Evolutionary conservation across 2,888 invertebrate species (phyloP), one percentile per base, ranked within the genome.

Genomic region (Protodeltote pygarga): DNA sequence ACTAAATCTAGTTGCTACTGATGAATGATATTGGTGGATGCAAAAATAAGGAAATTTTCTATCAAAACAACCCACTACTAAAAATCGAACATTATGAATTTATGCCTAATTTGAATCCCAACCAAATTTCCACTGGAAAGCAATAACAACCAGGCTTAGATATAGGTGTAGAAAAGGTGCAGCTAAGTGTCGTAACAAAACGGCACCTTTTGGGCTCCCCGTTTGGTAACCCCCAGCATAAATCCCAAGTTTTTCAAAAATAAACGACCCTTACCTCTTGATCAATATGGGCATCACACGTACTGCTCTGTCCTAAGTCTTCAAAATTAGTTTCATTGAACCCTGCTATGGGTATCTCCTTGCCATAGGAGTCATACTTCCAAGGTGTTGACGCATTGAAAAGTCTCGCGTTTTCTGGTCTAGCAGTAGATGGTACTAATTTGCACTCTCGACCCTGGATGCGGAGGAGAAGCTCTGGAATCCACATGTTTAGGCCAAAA

Each of bases 381-480:
- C 94, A 85, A 1, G 80, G 68, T 0, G 67, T 44, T 0, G 77
- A 77, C 0, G 79, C 71, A 46, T 87, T 87, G 27, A 80, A 76
- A 3, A 85, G 69, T 31, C 63, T 71, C 0, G 79, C 76, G 78
- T 73, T 89, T 63, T 55, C 86, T 33, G 72, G 89, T 69, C 34
- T 48, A 1, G 64, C 79, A 74, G 53, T 81, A 2, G 64, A 42
- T 2, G 59, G 62, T 68, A 69, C 92, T 75, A 73, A 92, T 87
- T 44, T 73, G 65, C 91, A 91, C 14, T 77, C 82, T 3, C 79
- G 76, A 2, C 78, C 75, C 55, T 90, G 87, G 77, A 87, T 87
- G 1, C 95, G 93, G 27, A 93, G 93, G 47, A 96, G 94, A 5
- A 96, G 85, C 74, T 96, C 96, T 2, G 96, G 96, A 31, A 96